A percentile compares a stretch with the other conserved stretches of the same genome.
phyloP scores from a whole-genome alignment of 2,797 vertebrate genomes.

The Phaenicophaeus curvirostris region DNA sequence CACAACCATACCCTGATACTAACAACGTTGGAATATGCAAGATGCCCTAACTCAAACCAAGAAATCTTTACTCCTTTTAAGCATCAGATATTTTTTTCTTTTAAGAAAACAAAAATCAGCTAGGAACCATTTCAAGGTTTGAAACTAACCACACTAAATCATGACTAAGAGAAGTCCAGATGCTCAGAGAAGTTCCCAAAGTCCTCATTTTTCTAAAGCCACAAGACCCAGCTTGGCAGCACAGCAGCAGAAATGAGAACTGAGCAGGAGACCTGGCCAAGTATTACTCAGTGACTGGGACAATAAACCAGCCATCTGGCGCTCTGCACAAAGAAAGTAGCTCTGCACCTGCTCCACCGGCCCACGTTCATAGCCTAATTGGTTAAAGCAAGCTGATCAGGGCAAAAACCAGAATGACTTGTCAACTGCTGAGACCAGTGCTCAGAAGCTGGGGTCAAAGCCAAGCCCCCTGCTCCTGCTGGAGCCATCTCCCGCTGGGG shows the following conservation, averaged over 20 bases:
- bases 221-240: not conserved
- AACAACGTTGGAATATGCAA: not conserved
- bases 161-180: not conserved
- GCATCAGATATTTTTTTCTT: not conserved
- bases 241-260: not conserved
- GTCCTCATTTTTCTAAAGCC: not conserved
- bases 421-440: not conserved
- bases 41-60: not conserved
- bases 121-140: not conserved
- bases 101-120: not conserved
- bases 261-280: not conserved
- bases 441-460: not conserved
- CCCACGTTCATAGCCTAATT: not conserved
- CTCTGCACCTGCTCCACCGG: conserved; percentile 21
- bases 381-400: not conserved
- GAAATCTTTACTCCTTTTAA: not conserved
- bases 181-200: not conserved
- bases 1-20: rapidly evolving
- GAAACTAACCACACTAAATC: not conserved
- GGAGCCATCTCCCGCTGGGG: not conserved
- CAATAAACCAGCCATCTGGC: conserved; percentile 37
- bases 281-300: not conserved
- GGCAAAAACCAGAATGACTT: not conserved
- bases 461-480: not conserved
- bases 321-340: not conserved